Conservation (phyloP, 2,888 invertebrate species). For the Drosophila demipolita region DNA sequence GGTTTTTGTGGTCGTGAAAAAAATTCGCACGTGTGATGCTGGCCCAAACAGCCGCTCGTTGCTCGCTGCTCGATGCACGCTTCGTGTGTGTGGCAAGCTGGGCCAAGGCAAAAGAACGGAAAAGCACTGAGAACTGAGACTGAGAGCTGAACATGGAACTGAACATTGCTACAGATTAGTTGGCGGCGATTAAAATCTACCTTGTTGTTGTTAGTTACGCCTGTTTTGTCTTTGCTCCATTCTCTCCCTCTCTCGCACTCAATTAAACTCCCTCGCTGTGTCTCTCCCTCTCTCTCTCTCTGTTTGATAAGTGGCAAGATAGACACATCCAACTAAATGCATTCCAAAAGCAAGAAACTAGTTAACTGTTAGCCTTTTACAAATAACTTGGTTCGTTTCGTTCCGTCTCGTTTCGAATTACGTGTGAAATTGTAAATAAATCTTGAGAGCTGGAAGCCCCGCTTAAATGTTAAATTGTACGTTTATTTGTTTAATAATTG, state of each 20-base stretch:
- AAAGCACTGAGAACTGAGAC: constrained; percentile 28
- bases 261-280: constrained; percentile 3
- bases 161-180: constrained; percentile 73
- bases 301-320: constrained; percentile 32
- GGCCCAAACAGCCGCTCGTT: constrained; percentile 24
- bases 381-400: constrained; percentile 35
- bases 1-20: constrained; percentile 3
- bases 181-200: constrained; percentile 75
- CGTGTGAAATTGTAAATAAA: constrained; percentile 59
- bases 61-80: constrained; percentile 3
- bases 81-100: constrained; percentile 36
- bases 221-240: constrained; percentile 29
- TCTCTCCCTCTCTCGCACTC: constrained; percentile 5
- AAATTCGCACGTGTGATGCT: constrained; percentile 66
- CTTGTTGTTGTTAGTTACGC: constrained; percentile 74
- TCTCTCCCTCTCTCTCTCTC: constrained; percentile 3
- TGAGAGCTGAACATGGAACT: constrained; percentile 44
- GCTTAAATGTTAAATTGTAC: constrained; percentile 59
- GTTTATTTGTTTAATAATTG: constrained; percentile 76
- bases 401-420: constrained; percentile 19
- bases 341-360: constrained; percentile 78
- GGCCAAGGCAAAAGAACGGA: constrained; percentile 44
- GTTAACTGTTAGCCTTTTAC: constrained; percentile 67
- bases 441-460: constrained; percentile 20
- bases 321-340: constrained; percentile 68